Evolutionary conservation across 2,113 vertebrate genomes (phyloP).

Genomic region (Pteruthius melanotis): DNA sequence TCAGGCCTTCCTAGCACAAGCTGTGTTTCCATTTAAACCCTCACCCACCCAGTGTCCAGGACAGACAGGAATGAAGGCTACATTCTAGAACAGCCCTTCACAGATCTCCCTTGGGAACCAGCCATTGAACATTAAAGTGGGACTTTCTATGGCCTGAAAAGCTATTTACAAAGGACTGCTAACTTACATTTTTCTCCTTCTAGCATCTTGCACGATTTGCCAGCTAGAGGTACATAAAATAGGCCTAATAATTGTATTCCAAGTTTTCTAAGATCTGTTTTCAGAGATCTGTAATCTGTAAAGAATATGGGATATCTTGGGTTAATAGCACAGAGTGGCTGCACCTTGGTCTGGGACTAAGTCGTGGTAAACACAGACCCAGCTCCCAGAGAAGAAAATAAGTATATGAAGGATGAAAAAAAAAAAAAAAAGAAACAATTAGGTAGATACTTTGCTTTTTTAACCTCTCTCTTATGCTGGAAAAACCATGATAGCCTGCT

Average conservation of each 20-base stretch:
- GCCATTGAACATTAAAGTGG: not conserved
- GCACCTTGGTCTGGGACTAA: not conserved
- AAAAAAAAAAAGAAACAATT: not conserved
- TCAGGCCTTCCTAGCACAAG: not conserved
- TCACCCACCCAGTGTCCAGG: rapidly evolving
- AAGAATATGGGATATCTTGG: not conserved
- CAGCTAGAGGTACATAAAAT: not conserved
- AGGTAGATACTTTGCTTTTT: not conserved
- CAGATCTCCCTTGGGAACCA: not conserved
- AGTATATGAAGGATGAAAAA: not conserved
- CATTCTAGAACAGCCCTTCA: not conserved
- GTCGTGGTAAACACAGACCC: not conserved
- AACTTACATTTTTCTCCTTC: not conserved
- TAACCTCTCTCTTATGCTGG: not conserved
- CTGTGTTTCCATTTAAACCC: not conserved
- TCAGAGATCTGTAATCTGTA: not conserved
- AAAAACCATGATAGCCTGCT: not conserved
- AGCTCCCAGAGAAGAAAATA: not conserved
- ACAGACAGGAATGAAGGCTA: not conserved
- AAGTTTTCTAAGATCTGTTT: not conserved
- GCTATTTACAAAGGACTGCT: not conserved
- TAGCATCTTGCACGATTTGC: not conserved
- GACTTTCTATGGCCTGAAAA: not conserved
- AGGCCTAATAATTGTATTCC: not conserved
- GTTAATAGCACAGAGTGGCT: not conserved